A percentile compares a stretch with the other conserved stretches of the same genome.
Conservation (phyloP, 2,888 invertebrate species). For the Philonicus albiceps region DNA sequence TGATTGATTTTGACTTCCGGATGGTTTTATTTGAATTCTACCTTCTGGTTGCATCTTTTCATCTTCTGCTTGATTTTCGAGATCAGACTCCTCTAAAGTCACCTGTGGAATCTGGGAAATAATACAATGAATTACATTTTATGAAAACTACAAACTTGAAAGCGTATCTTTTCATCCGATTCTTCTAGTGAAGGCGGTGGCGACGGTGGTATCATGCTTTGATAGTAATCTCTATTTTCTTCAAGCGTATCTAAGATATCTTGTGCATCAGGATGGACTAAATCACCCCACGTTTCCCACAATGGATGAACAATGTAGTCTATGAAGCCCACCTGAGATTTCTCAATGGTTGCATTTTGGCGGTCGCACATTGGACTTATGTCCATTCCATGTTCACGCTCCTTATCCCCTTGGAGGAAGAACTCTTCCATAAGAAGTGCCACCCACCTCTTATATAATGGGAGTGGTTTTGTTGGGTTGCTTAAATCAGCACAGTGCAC, state of each 20-base stretch:
- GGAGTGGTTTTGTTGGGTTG: constrained; percentile 96
- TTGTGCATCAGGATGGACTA: constrained; percentile 98
- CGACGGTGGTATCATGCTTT: constrained; percentile 93
- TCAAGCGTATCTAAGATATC: constrained; percentile 97
- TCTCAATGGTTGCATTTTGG: constrained; percentile 95
- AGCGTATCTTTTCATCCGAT: constrained; percentile 76
- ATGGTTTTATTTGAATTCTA: constrained; percentile 59
- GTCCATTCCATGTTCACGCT: constrained; percentile 93
- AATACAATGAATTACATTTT: background rate
- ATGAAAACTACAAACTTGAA: constrained; percentile 65
- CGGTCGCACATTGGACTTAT: constrained; percentile 99
- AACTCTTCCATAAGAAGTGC: constrained; percentile 97
- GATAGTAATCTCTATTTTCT: constrained; percentile 98
- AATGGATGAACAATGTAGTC: constrained; percentile 99
- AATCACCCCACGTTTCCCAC: constrained; percentile 99
- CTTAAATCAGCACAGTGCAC: constrained; percentile 99
- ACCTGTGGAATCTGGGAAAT: constrained; percentile 65
- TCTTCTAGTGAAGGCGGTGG: constrained; percentile 77
- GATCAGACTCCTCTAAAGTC: constrained; percentile 79
- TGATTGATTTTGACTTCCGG: constrained; percentile 66
- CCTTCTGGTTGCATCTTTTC: constrained; percentile 67
- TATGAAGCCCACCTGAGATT: constrained; percentile 99
- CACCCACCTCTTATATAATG: constrained; percentile 94
- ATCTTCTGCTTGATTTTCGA: constrained; percentile 69
- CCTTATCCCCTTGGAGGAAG: constrained; percentile 97